A percentile compares a stretch with the other conserved stretches of the same genome.
Conservation (phyloP, 2,797 vertebrate species). For the Pseudotriccus pelzelni region DNA sequence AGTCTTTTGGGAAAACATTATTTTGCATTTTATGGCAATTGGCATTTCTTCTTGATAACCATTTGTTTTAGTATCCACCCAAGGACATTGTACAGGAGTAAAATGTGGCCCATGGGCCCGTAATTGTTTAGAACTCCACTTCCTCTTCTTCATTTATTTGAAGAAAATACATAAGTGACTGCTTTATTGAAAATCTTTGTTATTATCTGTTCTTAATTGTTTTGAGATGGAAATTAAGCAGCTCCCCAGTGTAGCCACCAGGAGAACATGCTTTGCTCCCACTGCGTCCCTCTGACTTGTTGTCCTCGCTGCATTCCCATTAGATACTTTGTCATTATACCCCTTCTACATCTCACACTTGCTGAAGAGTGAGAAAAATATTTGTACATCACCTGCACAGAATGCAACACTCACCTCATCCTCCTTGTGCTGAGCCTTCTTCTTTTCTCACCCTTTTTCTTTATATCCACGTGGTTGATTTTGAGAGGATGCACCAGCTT, state of each 20-base stretch:
- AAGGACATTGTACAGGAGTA: neutral
- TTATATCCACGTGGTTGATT: neutral
- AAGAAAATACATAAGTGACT: conserved; percentile 14
- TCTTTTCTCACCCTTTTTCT: neutral
- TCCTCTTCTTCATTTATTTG: conserved; percentile 41
- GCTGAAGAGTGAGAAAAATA: neutral
- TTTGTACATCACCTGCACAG: neutral
- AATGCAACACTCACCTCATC: neutral
- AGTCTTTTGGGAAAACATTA: neutral
- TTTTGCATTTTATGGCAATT: conserved; percentile 14
- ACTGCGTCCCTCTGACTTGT: neutral
- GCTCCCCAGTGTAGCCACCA: neutral
- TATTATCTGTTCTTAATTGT: conserved; percentile 29
- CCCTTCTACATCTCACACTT: neutral
- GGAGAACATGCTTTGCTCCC: neutral
- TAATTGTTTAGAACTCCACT: neutral
- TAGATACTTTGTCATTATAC: neutral
- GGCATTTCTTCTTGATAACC: conserved; percentile 33
- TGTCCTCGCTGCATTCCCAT: neutral
- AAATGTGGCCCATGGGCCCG: conserved; percentile 25
- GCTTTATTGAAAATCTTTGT: conserved; percentile 34
- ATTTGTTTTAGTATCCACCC: conserved; percentile 27
- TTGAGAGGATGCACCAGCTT: neutral
- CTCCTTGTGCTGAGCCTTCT: neutral
- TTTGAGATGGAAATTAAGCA: conserved; percentile 16